Evolutionary conservation across 2,113 vertebrate genomes (phyloP).

Genomic region (Pseudorectes ferrugineus): DNA sequence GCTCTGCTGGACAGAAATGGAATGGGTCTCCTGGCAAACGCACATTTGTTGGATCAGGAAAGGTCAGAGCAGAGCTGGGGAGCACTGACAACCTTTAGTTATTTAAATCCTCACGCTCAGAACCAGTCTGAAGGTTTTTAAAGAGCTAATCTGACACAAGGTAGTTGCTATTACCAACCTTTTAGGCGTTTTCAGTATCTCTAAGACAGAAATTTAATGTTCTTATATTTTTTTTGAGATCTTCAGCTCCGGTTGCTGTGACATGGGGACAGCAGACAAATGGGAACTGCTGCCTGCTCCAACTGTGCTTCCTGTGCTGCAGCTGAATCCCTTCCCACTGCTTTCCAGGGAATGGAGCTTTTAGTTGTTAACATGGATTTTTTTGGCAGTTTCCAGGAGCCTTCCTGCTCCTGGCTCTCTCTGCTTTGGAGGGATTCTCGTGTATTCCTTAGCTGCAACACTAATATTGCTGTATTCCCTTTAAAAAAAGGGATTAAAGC

Average conservation of each 20-base stretch:
- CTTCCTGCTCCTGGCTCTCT: neutral
- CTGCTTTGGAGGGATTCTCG: neutral
- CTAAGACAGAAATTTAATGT: neutral
- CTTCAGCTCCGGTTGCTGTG: neutral
- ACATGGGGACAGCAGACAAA: neutral
- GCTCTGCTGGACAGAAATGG: neutral
- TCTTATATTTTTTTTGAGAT: too few relatives aligned
- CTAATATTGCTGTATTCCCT: neutral
- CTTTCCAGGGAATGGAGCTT: neutral
- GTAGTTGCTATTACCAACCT: rapidly evolving
- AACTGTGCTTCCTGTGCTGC: neutral
- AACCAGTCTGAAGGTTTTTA: neutral
- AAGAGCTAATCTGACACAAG: neutral
- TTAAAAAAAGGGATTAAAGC: neutral
- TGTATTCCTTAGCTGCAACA: neutral
- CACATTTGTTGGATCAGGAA: neutral
- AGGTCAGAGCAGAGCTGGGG: neutral
- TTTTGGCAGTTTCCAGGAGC: neutral
- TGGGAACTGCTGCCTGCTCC: neutral
- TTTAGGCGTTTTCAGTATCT: neutral
- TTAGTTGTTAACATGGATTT: neutral
- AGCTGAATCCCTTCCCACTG: neutral
- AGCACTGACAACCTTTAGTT: neutral
- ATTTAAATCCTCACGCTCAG: neutral
- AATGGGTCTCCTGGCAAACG: neutral